These are phyloP conservation scores for Euzophera pinguis DNA, from an alignment of 2,888 invertebrate genomes.

Conservation along the genomic window DNA sequence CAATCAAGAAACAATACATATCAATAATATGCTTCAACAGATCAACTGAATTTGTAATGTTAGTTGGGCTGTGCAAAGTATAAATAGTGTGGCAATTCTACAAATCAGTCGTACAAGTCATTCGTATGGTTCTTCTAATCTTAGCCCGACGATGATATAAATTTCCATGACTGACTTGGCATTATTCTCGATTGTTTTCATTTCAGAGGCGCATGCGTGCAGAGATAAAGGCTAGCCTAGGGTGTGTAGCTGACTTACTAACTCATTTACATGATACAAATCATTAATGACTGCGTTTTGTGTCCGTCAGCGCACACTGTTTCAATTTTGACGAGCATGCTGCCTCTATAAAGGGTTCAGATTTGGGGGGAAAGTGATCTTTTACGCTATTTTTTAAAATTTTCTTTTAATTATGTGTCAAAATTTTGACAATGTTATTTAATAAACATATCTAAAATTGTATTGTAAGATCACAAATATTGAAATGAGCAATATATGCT, in stretches of 20 bases:
- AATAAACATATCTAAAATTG: background rate
- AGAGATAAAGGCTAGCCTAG: conserved; percentile 72
- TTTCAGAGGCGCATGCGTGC: conserved; percentile 81
- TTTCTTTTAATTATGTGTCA: too few relatives aligned
- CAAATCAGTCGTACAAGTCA: conserved; percentile 10
- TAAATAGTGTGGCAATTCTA: background rate
- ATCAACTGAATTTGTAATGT: background rate
- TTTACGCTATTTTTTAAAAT: background rate
- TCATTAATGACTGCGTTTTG: conserved; percentile 45
- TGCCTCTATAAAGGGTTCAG: conserved; percentile 53
- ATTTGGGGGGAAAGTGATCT: background rate
- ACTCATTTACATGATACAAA: conserved; percentile 29
- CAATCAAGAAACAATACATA: background rate
- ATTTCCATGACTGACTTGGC: conserved; percentile 79
- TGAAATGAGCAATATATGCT: conserved; percentile 66
- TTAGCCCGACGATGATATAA: conserved; percentile 52
- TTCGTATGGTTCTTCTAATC: conserved; percentile 31
- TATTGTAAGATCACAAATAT: background rate
- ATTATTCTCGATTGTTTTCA: conserved; percentile 75
- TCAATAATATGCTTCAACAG: background rate
- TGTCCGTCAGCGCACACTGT: conserved; percentile 75
- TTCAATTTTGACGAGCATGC: conserved; percentile 60
- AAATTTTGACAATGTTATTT: background rate
- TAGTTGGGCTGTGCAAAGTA: background rate
- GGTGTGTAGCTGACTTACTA: conserved; percentile 71